Evolutionary conservation across 1,140 invertebrate species (phyloP), one percentile per base, ranked within the genome.

Genomic region (Drosophila rufa): DNA sequence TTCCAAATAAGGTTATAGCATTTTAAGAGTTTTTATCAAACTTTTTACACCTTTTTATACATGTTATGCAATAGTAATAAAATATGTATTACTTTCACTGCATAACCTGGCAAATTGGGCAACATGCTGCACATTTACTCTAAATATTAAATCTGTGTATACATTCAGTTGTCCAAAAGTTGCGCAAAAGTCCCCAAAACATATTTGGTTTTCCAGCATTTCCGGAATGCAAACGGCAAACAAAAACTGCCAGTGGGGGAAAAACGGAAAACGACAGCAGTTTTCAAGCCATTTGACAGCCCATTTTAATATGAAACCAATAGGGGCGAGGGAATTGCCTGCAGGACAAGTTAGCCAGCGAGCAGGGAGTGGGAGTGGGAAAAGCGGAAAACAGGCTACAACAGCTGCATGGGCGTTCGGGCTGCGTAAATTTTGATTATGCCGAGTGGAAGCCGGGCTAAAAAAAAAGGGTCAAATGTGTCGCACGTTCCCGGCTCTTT

Each of bases 251-350:
- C 55, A 27, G 36, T 60, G 61, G 61, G 59, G 65, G 43, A 58
- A 73, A 78, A 62, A 76, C 59, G 71, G 55, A 36, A 86, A 85
- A 59, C 61, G 85, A 81, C 79, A 79, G 69, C 58, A 77, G 75
- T 89, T 89, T 84, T 90, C 82, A 79, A 89, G 73, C 82, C 86
- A 84, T 89, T 89, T 89, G 85, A 90, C 86, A 85, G 86, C 67
- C 59, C 80, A 62, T 90, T 87, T 89, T 70, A 84, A 84, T 90
- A 84, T 81, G 74, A 65, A 83, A 77, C 71, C 83, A 83, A 86
- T 87, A 77, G 50, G 38, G 30, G 75, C 42, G 22, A 50, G 19
- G 38, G 30, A 33, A 45, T 45, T 42, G 15, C 38, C 51, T 1
- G 27, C 5, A 30, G 27, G 27, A 9, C 12, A n/a, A 27, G 17